These are phyloP conservation scores for Bradypus variegatus DNA, from an alignment of 2,797 vertebrate genomes.

Conservation along the genomic window DNA sequence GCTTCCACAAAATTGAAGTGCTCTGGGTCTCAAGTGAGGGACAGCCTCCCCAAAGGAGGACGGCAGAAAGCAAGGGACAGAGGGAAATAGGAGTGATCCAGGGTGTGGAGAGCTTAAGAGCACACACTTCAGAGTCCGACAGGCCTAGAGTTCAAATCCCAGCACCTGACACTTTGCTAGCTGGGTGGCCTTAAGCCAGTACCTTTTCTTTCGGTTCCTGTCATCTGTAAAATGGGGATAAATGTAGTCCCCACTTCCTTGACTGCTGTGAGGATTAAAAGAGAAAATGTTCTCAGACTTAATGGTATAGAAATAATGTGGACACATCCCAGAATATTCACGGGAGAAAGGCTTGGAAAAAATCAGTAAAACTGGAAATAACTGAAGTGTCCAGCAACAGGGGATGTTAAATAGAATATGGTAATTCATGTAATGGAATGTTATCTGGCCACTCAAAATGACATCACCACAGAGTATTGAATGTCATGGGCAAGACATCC, in stretches of 20 bases:
- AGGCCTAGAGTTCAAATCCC: background rate
- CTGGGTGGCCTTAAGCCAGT: background rate
- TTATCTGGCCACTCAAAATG: background rate
- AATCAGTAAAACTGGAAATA: background rate
- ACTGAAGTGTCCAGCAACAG: background rate
- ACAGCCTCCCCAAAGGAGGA: background rate
- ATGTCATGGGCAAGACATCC: background rate
- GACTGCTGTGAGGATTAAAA: background rate
- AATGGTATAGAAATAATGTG: fast-evolving
- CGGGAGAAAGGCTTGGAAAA: no score
- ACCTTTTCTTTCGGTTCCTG: background rate
- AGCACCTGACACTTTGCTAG: background rate
- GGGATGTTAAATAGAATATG: background rate
- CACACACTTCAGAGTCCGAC: background rate
- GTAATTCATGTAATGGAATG: fast-evolving
- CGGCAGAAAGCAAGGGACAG: background rate
- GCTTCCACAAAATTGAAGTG: fast-evolving
- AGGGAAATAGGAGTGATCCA: background rate
- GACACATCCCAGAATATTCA: background rate
- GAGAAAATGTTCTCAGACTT: background rate
- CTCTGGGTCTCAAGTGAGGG: background rate
- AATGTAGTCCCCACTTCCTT: background rate
- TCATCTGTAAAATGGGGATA: background rate
- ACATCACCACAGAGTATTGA: background rate
- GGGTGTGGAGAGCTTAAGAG: background rate